Evolutionary conservation across 2,888 invertebrate species (phyloP), one percentile per base, ranked within the genome.

Genomic region (Caenorhabditis sulstoni): DNA sequence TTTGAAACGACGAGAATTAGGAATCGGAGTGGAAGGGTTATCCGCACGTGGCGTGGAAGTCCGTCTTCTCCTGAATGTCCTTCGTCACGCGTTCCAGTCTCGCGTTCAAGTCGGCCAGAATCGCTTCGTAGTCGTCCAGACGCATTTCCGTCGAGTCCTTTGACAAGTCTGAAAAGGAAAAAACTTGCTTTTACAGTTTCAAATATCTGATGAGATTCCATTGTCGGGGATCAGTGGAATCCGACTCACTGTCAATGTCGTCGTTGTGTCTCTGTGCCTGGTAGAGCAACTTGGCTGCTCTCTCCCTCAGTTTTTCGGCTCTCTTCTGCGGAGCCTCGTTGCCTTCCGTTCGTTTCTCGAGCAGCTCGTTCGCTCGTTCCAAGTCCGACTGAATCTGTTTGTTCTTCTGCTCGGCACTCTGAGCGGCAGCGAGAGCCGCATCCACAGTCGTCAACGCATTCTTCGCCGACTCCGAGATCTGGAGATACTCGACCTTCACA

Each of bases 401-500:
- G 41, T 85, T 86, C 44, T 75, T 74, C 64, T 73, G 58, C 55
- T 86, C 86, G 7, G 86, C 85, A 20, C 67, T 66, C 14, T 68
- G 57, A 0, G 86, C 81, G 1, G 83, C 82, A 4, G 75, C 66
- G 45, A 84, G 65, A 0, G 86, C 85, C 12, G 70, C 62, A 49
- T 84, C 83, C 1, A 85, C 86, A 11, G 81, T 65, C 4, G 74
- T 65, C 73, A 80, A 76, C 12, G 85, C 84, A 29, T 75, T 81
- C 78, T 86, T 86, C n/a, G 85, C 84, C 35, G 81, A 79, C 35
- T 86, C 86, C 8, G 83, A 79, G 29, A 86, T 86, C 71, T 84
- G 82, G 11, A 84, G 79, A 37, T 84, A 83, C 53, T 84, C 82
- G 1, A 84, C 84, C 57, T 83, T 81, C 29, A 84, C 93, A 0